Evolutionary conservation across 2,888 invertebrate genomes (phyloP), one percentile per base, ranked within the genome.

Genomic region (Calliphora vomitoria): DNA sequence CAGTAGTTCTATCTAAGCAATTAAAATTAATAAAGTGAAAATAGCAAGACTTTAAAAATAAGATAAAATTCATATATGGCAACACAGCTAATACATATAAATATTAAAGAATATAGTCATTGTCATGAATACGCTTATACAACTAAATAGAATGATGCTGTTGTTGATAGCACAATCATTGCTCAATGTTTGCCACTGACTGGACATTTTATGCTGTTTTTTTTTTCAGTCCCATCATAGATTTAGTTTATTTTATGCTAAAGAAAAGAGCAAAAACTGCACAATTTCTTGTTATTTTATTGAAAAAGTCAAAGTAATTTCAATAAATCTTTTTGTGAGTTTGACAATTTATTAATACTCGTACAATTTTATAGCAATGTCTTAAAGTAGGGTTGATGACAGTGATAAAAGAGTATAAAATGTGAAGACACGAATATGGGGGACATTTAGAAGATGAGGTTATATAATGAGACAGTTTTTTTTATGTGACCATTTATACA

Each of bases 231-330:
- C 8, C 8, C 44, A 44, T 44, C 50, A 4, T 15, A n/a, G 50
- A 50, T 50, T 50, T 13, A 1, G 10, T 50, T 50, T 13, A 4
- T 50, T 50, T 50, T 50, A 50, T 50, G 50, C 20, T 10, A 18
- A 20, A 55, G 55, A 4, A 55, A 55, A 55, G 20, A 55, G 13
- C 50, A 55, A 55, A 55, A 55, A 20, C 10, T 55, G 50, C 50
- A 11, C 55, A 18, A 4, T 55, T 20, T 18, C 55, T 8, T 55
- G 3, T 55, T 60, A 60, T 62, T 35, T 62, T 35, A 62, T 62
- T 35, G 62, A 20, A 55, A 55, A 55, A 55, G 55, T 55, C 20
- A 55, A 10, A 15, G 55, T 55, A 55, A 55, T 55, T 55, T 55
- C 55, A 55, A 55, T 55, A 20, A 20, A 55, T 55, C 55, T 20